These are phyloP conservation scores for Hypanus sabinus DNA, from an alignment of 2,113 vertebrate genomes.

Conservation along the genomic window DNA sequence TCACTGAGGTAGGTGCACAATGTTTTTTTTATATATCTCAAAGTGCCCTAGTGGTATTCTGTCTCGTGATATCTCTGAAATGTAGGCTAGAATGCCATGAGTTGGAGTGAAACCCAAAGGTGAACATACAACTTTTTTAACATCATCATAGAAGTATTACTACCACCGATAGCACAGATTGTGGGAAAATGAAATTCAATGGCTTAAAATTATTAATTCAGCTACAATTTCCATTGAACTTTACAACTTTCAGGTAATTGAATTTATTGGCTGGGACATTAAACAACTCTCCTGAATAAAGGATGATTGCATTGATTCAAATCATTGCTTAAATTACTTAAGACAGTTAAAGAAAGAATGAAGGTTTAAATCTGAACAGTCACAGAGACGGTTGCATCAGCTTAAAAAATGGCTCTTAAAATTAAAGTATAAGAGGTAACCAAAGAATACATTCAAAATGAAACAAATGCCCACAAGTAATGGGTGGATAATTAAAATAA, in stretches of 20 bases:
- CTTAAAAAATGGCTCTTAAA: not conserved
- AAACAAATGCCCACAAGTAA: slow-evolving; percentile 21
- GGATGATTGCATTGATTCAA: slow-evolving; percentile 40
- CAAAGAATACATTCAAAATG: not conserved
- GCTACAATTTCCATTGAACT: not conserved
- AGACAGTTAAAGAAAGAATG: slow-evolving; percentile 28
- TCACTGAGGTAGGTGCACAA: not conserved
- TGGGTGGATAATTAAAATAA: no score
- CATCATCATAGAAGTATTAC: slow-evolving; percentile 39
- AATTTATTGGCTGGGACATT: slow-evolving; percentile 44
- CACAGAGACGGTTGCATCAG: not conserved
- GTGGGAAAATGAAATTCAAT: slow-evolving; percentile 36
- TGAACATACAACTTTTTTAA: slow-evolving; percentile 38
- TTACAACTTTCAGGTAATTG: slow-evolving; percentile 40
- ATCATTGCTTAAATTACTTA: slow-evolving; percentile 40
- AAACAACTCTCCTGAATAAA: slow-evolving; percentile 42
- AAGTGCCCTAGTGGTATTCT: not conserved
- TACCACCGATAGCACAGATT: fast-evolving
- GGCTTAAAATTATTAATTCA: not conserved
- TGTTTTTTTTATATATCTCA: not conserved
- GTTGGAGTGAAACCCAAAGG: slow-evolving; percentile 41
- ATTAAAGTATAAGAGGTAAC: slow-evolving; percentile 39
- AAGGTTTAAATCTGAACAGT: slow-evolving; percentile 10
- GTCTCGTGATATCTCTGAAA: not conserved
- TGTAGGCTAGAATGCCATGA: not conserved